phyloP scores from a whole-genome alignment of 92 coral and sea anemone genomes.

The Parazoanthus swiftii region DNA sequence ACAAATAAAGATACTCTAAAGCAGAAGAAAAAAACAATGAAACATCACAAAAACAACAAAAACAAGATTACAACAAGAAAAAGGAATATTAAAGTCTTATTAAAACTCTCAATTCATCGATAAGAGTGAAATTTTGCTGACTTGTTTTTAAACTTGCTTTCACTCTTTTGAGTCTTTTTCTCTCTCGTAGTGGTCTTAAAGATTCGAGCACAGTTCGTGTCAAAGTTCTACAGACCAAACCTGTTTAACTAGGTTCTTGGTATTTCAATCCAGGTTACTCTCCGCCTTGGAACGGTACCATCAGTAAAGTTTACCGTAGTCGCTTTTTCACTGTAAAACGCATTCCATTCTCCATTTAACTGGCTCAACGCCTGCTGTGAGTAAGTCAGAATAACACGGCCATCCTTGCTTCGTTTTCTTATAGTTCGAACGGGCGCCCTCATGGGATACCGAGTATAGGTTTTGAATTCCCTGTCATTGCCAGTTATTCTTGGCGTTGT shows the following conservation, averaged over 20 bases:
- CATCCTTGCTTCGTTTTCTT: background rate
- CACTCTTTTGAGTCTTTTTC: background rate
- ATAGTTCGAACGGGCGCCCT: too few relatives aligned
- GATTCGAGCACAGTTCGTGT: background rate
- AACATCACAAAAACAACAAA: too few relatives aligned
- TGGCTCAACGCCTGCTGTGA: background rate
- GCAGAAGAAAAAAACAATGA: too few relatives aligned
- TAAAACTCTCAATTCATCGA: too few relatives aligned
- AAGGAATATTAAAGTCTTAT: too few relatives aligned
- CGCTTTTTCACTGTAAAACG: background rate
- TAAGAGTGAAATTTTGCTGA: too few relatives aligned
- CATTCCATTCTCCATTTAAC: slow-evolving; percentile 16
- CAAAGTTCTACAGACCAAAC: slow-evolving; percentile 6
- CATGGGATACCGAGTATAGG: background rate
- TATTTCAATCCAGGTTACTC: slow-evolving; percentile 1
- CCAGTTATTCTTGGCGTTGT: background rate
- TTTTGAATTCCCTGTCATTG: background rate
- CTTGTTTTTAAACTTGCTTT: too few relatives aligned
- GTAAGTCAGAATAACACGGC: slow-evolving; percentile 18
- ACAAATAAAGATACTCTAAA: too few relatives aligned
- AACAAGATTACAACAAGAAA: too few relatives aligned
- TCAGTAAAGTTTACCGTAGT: too few relatives aligned
- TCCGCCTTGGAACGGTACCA: background rate
- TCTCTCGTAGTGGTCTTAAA: background rate
- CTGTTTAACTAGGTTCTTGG: slow-evolving; percentile 16